These are phyloP conservation scores for Halictus rubicundus DNA, from an alignment of 1,140 invertebrate species.

Conservation along the genomic window DNA sequence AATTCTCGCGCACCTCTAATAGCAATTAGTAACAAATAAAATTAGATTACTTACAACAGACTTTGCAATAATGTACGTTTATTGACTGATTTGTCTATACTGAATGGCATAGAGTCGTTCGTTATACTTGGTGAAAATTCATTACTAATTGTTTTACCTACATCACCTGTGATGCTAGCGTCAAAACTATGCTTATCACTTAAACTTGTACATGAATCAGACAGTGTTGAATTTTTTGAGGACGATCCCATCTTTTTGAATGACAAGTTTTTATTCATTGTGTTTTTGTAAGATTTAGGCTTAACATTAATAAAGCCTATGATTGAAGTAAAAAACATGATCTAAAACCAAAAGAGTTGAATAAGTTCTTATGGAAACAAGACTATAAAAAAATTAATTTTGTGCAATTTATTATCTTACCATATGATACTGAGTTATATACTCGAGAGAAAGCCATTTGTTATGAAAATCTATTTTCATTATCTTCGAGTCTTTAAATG, in stretches of 20 bases:
- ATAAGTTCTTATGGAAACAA: conserved; percentile 6
- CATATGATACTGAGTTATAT: conserved; percentile 68
- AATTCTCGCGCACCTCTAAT: no score
- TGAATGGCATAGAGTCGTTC: conserved; percentile 39
- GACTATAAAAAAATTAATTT: conserved; percentile 14
- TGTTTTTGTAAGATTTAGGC: conserved; percentile 50
- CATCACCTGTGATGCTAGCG: not conserved
- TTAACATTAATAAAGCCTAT: conserved; percentile 71
- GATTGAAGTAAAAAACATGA: conserved; percentile 61
- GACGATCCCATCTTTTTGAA: conserved; percentile 64
- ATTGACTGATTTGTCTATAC: conserved; percentile 56
- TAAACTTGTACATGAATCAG: not conserved
- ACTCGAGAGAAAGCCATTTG: conserved; percentile 59
- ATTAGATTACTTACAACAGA: conserved; percentile 56
- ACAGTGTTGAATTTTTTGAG: not conserved
- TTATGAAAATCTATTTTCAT: conserved; percentile 58
- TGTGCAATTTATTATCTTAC: conserved; percentile 62
- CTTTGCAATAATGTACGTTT: conserved; percentile 47
- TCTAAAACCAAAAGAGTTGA: conserved; percentile 56
- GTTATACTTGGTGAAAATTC: conserved; percentile 60
- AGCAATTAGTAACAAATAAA: conserved; percentile 2
- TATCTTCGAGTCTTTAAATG: conserved; percentile 60
- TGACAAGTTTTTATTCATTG: conserved; percentile 43
- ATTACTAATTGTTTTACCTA: conserved; percentile 21
- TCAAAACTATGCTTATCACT: conserved; percentile 17